These are phyloP conservation scores for Sarcophilus harrisii DNA, from an alignment of 2,797 vertebrate genomes.

Conservation along the genomic window DNA sequence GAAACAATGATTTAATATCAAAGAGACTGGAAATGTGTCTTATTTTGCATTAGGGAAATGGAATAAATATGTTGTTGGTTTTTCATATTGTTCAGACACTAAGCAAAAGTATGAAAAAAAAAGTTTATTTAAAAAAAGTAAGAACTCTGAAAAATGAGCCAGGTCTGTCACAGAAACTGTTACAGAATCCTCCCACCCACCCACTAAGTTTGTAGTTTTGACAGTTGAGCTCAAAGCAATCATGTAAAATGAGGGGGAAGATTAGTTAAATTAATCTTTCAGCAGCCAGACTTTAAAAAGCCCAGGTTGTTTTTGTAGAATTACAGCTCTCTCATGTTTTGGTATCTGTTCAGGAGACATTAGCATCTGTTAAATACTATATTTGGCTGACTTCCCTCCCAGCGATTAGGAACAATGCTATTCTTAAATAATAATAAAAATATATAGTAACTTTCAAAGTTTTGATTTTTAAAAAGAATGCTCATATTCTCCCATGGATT, in stretches of 20 bases:
- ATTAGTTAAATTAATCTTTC: neutral
- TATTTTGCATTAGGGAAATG: neutral
- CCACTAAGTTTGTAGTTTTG: neutral
- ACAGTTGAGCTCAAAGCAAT: neutral
- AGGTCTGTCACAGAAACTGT: neutral
- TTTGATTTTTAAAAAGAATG: conserved; percentile 9
- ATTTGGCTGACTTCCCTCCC: neutral
- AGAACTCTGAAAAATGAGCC: conserved; percentile 38
- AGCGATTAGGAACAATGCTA: neutral
- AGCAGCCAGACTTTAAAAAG: neutral
- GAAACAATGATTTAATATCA: neutral
- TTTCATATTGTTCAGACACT: conserved; percentile 35
- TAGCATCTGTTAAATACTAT: neutral
- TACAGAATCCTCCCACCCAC: neutral
- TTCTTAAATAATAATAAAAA: neutral
- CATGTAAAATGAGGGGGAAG: neutral
- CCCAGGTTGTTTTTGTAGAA: neutral
- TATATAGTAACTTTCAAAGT: neutral
- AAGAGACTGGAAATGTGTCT: neutral
- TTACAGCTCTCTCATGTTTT: neutral
- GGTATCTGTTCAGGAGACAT: neutral
- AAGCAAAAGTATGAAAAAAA: conserved; percentile 21
- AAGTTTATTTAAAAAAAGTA: conserved; percentile 28
- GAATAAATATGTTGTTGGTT: neutral
- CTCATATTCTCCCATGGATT: conserved; percentile 31